A percentile compares a stretch with the other conserved stretches of the same genome.
phyloP scores from a whole-genome alignment of 1,140 invertebrate species.

The Oscheius sp. region DNA sequence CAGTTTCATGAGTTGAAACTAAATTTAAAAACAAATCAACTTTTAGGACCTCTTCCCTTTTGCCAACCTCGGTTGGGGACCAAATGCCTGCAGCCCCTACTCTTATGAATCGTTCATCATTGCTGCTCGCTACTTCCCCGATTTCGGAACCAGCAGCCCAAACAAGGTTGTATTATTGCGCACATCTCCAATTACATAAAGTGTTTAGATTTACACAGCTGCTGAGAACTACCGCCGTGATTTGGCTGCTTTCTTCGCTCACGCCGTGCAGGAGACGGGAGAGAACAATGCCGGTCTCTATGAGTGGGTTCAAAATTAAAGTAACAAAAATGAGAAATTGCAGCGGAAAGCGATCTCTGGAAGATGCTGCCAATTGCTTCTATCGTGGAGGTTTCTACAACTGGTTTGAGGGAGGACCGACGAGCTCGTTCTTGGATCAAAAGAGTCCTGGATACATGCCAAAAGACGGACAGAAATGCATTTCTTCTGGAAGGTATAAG shows the following conservation, averaged over 20 bases:
- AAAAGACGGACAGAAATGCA: slow-evolving; percentile 48
- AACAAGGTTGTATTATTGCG: slow-evolving; percentile 15
- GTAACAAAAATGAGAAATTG: slow-evolving; percentile 6
- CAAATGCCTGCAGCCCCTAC: slow-evolving; percentile 51
- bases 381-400: slow-evolving; percentile 60
- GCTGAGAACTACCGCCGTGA: slow-evolving; percentile 37
- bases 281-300: slow-evolving; percentile 44
- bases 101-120: slow-evolving; percentile 57
- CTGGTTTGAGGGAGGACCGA: slow-evolving; percentile 60
- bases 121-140: slow-evolving; percentile 58
- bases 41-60: slow-evolving; percentile 51
- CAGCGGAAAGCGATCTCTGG: slow-evolving; percentile 13
- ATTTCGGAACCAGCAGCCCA: slow-evolving; percentile 48
- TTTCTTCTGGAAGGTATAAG: slow-evolving; percentile 35
- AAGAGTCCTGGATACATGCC: slow-evolving; percentile 45
- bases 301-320: slow-evolving; percentile 15
- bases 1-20: too few relatives aligned
- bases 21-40: neutral
- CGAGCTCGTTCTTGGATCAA: slow-evolving; percentile 48
- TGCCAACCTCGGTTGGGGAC: slow-evolving; percentile 58
- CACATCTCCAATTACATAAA: neutral
- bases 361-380: slow-evolving; percentile 53
- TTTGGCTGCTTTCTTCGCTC: slow-evolving; percentile 45
- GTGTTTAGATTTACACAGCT: slow-evolving; percentile 28
- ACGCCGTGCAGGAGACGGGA: slow-evolving; percentile 46